Percentiles rank a stretch among this genome's conserved stretches.
Conservation (phyloP, 1,140 invertebrate genomes). For the Apis florea region DNA sequence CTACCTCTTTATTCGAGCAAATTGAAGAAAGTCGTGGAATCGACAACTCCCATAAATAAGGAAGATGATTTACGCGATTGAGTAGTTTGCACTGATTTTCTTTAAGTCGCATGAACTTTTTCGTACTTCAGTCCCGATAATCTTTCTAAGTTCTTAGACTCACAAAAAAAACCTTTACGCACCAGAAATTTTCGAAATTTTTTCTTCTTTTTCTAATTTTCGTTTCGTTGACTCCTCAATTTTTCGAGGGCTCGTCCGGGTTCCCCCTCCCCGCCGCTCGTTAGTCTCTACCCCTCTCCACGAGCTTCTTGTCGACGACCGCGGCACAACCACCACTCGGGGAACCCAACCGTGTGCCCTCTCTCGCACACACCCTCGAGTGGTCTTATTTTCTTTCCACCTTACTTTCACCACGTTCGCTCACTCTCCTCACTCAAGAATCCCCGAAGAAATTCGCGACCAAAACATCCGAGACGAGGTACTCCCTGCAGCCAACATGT, state of each 20-base stretch:
- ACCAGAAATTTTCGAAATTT: not conserved
- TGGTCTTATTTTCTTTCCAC: slow-evolving; percentile 38
- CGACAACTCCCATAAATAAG: slow-evolving; percentile 31
- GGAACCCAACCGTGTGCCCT: slow-evolving; percentile 48
- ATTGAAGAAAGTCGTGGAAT: slow-evolving; percentile 29
- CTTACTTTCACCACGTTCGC: slow-evolving; percentile 47
- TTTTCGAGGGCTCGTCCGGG: slow-evolving; percentile 44
- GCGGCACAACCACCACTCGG: slow-evolving; percentile 50
- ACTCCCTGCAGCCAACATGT: slow-evolving; percentile 77
- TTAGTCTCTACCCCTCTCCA: slow-evolving; percentile 33
- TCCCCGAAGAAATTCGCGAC: slow-evolving; percentile 72
- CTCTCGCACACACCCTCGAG: slow-evolving; percentile 51
- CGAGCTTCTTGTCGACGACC: slow-evolving; percentile 41
- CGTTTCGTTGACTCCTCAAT: slow-evolving; percentile 28
- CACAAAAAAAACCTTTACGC: not conserved
- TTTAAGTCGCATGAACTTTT: not conserved
- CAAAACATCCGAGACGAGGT: slow-evolving; percentile 74
- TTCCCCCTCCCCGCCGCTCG: slow-evolving; percentile 21
- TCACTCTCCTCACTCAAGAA: slow-evolving; percentile 70
- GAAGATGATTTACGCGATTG: slow-evolving; percentile 21
- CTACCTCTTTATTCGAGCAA: slow-evolving; percentile 18
- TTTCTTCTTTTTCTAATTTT: slow-evolving; percentile 14
- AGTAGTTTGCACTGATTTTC: not conserved
- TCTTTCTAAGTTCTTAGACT: not conserved
- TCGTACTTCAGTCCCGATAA: not conserved